Evolutionary conservation across 2,888 invertebrate genomes (phyloP), one percentile per base, ranked within the genome.

Genomic region (Hetaerina titia): DNA sequence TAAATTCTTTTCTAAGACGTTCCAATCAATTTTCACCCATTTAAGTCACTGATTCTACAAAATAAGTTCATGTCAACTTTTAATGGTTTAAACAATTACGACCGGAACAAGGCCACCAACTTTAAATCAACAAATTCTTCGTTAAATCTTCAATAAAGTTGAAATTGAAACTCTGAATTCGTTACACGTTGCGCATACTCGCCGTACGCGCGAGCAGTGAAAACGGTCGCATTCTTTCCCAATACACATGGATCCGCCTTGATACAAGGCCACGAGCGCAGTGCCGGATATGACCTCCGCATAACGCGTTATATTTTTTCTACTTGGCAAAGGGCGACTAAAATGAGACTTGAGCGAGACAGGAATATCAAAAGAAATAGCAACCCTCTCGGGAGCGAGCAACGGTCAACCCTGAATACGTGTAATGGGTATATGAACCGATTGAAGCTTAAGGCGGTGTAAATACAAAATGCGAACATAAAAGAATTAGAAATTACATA

Each of bases 231-330:
- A 69, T 69, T 69, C 69, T 69, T 22, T 22, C 19, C n/a, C 69
- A n/a, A 19, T 69, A 19, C 69, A 69, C n/a, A 22, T 69, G 6
- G 69, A 69, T 69, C 69, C 6, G 69, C 45, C 4, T 45, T 45
- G 45, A 22, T 69, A 81, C 81, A 81, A 81, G 31, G 81, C 31
- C 81, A 81, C 25, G 81, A 25, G 11, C 81, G 31, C 9, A 31
- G 81, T 81, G 81, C 81, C 81, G 81, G 81, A 81, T 81, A 81
- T 81, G 81, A 81, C 81, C 81, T 81, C 25, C 81, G 81, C 81
- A 81, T 81, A 81, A 25, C 25, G 81, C 81, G 31, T 81, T 31
- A 81, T 45, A 45, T 81, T 81, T 81, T 81, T 81, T 31, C 25
- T 13, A 15, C 31, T 81, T 81, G 81, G 81, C 81, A 81, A 13